Conservation (phyloP, 1,140 invertebrate genomes). For the Theocolax elegans region DNA sequence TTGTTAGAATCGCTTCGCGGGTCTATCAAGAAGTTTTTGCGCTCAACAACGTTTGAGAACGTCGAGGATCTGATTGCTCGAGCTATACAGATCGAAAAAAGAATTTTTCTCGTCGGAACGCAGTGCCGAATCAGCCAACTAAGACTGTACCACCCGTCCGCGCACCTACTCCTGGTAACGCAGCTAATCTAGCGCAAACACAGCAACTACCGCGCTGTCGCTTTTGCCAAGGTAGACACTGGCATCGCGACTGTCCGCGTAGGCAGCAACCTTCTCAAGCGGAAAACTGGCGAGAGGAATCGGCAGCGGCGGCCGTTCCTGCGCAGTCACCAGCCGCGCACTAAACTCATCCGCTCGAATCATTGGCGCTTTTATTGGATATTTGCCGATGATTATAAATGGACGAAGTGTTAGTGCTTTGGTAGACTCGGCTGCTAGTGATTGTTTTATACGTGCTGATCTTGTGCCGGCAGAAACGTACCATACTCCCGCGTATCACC, state of each 20-base stretch:
- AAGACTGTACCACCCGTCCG: too few species aligned
- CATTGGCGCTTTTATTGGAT: not conserved
- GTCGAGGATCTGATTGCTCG: not conserved
- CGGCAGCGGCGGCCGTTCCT: not conserved
- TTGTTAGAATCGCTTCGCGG: too few species aligned
- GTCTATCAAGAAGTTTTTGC: not conserved
- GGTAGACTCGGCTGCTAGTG: not conserved
- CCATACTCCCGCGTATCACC: too few species aligned
- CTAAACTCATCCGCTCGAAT: not conserved
- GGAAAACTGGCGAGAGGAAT: not conserved
- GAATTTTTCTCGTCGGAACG: too few species aligned
- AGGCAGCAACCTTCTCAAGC: not conserved
- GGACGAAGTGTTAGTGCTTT: not conserved
- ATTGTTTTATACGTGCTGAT: not conserved
- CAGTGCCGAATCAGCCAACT: too few species aligned
- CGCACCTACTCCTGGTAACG: not conserved
- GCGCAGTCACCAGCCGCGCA: not conserved
- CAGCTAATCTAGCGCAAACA: not conserved
- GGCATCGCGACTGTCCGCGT: not conserved
- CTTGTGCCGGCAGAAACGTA: too few species aligned
- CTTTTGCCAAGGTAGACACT: not conserved
- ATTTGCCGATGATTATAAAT: not conserved
- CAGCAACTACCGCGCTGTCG: not conserved
- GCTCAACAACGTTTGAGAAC: not conserved
- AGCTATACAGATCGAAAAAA: not conserved